Percentiles rank a stretch among this genome's conserved stretches.
These are phyloP conservation scores for Myanophis thanlyinensis DNA, from an alignment of 2,113 vertebrate species.

Conservation along the genomic window DNA sequence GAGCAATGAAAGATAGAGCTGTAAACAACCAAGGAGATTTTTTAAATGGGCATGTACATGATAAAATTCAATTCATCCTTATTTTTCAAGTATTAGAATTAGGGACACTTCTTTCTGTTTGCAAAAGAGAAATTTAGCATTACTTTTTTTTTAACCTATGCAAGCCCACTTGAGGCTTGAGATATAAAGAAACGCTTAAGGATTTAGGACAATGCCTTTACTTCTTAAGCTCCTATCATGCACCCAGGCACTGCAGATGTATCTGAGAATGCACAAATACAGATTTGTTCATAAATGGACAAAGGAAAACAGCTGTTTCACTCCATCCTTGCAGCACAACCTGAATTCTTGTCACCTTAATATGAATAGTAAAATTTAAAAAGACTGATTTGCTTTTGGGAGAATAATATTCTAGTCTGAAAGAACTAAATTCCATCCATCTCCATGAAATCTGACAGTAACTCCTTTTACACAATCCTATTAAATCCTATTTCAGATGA, in stretches of 20 bases:
- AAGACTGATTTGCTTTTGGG: background rate
- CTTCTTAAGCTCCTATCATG: background rate
- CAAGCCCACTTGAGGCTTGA: background rate
- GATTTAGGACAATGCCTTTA: background rate
- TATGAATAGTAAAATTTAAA: background rate
- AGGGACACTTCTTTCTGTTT: constrained; percentile 2
- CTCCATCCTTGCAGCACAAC: background rate
- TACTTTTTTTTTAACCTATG: background rate
- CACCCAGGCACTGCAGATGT: background rate
- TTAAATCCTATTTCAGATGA: background rate
- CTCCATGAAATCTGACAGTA: background rate
- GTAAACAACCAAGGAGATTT: background rate
- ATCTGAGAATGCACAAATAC: background rate
- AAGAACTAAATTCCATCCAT: background rate
- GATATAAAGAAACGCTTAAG: background rate
- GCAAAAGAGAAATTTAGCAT: background rate
- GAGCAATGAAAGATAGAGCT: background rate
- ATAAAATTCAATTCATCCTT: constrained; percentile 13
- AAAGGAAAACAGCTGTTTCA: background rate
- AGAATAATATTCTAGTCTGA: background rate
- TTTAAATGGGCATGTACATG: background rate
- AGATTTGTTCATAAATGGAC: background rate
- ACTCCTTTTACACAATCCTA: background rate
- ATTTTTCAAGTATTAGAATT: constrained; percentile 12
- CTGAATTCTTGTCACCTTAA: background rate